Evolutionary conservation across 2,888 invertebrate species (phyloP).

Genomic region (Amblyjoppa proteus): DNA sequence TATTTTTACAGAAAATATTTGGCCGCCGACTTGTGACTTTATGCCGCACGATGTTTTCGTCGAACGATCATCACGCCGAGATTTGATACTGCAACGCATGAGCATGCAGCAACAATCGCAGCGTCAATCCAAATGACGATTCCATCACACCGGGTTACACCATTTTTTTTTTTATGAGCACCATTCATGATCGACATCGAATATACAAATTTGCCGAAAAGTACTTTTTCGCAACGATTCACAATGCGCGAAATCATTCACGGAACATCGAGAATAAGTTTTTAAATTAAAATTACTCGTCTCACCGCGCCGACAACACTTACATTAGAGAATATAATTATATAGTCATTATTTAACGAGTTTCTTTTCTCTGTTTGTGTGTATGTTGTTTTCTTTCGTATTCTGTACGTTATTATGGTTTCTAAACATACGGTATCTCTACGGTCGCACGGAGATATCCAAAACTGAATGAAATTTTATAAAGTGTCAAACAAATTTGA

Average conservation of each 20-base stretch:
- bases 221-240: conserved; percentile 5
- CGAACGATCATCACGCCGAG: conserved; percentile 54
- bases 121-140: conserved; percentile 12
- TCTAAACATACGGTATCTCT: conserved; percentile 8
- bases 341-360: conserved; percentile 50
- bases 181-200: conserved; percentile 15
- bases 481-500: background rate
- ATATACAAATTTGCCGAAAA: conserved; percentile 3
- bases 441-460: background rate
- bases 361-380: conserved; percentile 18
- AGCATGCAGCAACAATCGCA: conserved; percentile 49
- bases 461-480: conserved; percentile 17
- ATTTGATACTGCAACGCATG: conserved; percentile 50
- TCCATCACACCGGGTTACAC: background rate
- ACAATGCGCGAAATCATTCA: conserved; percentile 39
- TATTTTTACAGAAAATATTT: conserved; percentile 75
- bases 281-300: conserved; percentile 58
- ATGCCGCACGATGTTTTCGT: conserved; percentile 71
- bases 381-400: conserved; percentile 39
- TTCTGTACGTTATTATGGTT: conserved; percentile 29
- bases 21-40: conserved; percentile 76
- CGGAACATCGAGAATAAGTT: conserved; percentile 47
- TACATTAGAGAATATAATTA: conserved; percentile 56
- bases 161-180: conserved; percentile 11
- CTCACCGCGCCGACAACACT: conserved; percentile 65